Base-by-base conservation (phyloP, 2,888 invertebrate species). In the Synanthedon vespiformis region DNA sequence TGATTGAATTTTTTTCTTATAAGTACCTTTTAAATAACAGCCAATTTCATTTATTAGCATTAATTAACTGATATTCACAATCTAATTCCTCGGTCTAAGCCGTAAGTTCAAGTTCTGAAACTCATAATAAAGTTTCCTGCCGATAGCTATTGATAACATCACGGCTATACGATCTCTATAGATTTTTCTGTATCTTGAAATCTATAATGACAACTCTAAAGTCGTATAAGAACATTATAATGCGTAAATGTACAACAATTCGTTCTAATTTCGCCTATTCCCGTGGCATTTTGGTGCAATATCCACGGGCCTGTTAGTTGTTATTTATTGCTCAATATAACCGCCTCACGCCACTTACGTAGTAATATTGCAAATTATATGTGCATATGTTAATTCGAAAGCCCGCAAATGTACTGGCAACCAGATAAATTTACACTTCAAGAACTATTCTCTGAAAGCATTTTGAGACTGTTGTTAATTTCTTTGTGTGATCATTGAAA, bases 261-360 rank as follows among this genome's bases (percentile, higher is more conserved):
- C 60, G 64, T 70, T 70, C 70, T 70, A 72, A 70, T 72, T 71
- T 67, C n/a, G 59, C 58, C 58, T 60, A 60, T 62, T 58, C 62
- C 61, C 61, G 54, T 51, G 60, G 59, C 58, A 56, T 60, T 70
- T 61, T 61, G 57, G 58, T 62, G 64, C 60, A 54, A 60, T 66
- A 61, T 61, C 62, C 58, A 53, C 54, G 56, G 48, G 52, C 51
- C 48, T 60, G 64, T 63, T 72, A 68, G 66, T 65, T 69, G 68
- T 72, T 72, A 72, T 72, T 72, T 72, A 72, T 72, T 63, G 60
- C 70, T 62, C 63, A 59, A 70, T 72, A 69, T 60, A 58, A 58
- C 57, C 44, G 54, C 49, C 50, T 50, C 50, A 50, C 62, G 58
- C 64, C 65, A 68, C 72, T 72, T 72, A 70, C 62, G 51, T 56